Percentiles rank a stretch among this genome's conserved stretches.
phyloP scores from a whole-genome alignment of 2,888 invertebrate genomes.

The Hermodice carunculata region DNA sequence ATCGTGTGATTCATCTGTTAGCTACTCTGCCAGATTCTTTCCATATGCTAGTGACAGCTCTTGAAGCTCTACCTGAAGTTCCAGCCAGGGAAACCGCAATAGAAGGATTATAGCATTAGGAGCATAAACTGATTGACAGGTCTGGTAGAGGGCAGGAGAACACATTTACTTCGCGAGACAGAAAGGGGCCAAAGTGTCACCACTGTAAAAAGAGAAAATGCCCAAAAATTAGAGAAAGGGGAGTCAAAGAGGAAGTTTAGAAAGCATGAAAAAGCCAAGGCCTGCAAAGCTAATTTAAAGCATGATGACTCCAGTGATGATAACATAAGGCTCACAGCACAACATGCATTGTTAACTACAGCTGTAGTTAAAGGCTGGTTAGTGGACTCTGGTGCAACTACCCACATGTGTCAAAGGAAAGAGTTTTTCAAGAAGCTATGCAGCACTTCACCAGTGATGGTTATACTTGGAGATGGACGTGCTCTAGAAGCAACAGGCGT shows the following conservation, averaged over 20 bases:
- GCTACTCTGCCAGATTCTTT: constrained; percentile 7
- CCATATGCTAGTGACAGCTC: constrained; percentile 7
- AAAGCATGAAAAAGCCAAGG: neutral
- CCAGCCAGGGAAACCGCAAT: constrained; percentile 7
- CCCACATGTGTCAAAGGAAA: constrained; percentile 19
- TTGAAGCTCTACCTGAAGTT: constrained; percentile 4
- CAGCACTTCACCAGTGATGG: neutral
- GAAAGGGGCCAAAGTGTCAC: neutral
- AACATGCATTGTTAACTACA: constrained; percentile 6
- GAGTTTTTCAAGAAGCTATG: too few relatives aligned
- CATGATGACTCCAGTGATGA: constrained; percentile 8
- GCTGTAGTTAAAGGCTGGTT: constrained; percentile 3
- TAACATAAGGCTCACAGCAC: neutral
- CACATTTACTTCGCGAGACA: neutral
- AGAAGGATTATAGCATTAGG: constrained; percentile 6
- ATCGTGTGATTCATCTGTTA: constrained; percentile 1
- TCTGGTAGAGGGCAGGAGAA: neutral
- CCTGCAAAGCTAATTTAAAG: neutral
- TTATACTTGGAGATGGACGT: constrained; percentile 18
- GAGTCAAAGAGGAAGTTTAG: neutral
- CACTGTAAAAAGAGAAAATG: constrained; percentile 7
- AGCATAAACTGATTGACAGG: neutral
- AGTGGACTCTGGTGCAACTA: constrained; percentile 20
- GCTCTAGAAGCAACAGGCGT: constrained; percentile 10
- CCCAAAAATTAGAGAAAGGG: neutral